Evolutionary conservation across 1,140 invertebrate species (phyloP).

Genomic region (Lepidurus arcticus): DNA sequence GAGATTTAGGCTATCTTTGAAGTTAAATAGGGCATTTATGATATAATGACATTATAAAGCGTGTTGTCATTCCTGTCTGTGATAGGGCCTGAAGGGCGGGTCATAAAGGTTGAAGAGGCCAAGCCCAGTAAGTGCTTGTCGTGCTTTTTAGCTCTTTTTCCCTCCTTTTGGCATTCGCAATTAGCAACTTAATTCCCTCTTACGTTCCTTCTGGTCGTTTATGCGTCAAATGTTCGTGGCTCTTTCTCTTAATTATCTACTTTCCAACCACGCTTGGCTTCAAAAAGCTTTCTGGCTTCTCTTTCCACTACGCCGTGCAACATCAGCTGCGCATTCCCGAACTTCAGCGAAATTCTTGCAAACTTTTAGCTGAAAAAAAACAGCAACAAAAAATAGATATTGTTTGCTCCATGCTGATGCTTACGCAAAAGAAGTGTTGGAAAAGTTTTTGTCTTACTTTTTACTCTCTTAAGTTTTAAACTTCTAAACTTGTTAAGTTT

Average conservation of each 20-base stretch:
- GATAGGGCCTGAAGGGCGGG: conserved; percentile 30
- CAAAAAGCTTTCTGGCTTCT: not conserved
- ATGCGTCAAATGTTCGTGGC: conserved; percentile 5
- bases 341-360: too few relatives aligned
- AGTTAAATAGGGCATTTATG: not conserved
- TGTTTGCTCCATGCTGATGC: too few relatives aligned
- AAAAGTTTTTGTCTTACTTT: too few relatives aligned
- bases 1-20: not conserved
- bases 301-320: not conserved
- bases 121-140: conserved; percentile 13
- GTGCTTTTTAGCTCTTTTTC: not conserved
- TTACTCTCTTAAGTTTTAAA: too few relatives aligned
- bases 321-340: too few relatives aligned
- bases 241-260: not conserved
- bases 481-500: not conserved
- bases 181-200: not conserved
- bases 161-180: conserved; percentile 18
- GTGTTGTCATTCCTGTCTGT: conserved; percentile 24
- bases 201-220: not conserved
- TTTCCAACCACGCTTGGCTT: not conserved
- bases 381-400: too few relatives aligned
- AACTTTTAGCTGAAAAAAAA: too few relatives aligned
- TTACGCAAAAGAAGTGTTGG: too few relatives aligned
- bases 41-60: conserved; percentile 7
- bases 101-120: conserved; percentile 28